Evolutionary conservation across 2,888 invertebrate species (phyloP).

Genomic region (Dicyrtomina minuta): DNA sequence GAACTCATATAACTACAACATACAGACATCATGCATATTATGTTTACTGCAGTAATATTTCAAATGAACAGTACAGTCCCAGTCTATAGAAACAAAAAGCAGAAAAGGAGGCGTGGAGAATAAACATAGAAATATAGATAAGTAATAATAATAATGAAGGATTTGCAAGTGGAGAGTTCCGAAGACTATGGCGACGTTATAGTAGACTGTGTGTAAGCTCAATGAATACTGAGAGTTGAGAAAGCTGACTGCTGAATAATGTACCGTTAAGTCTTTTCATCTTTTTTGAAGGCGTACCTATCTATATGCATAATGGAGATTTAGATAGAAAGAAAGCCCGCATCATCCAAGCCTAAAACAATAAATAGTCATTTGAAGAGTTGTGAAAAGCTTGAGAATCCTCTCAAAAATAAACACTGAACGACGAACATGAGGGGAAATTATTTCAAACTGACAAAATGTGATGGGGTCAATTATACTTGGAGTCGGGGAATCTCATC

Average conservation of each 20-base stretch:
- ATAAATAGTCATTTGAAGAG: constrained; percentile 30
- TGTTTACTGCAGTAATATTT: too few species aligned
- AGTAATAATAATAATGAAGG: constrained; percentile 5
- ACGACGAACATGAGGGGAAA: constrained; percentile 13
- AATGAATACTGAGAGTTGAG: background rate
- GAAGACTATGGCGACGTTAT: background rate
- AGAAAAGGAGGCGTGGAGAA: background rate
- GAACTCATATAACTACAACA: too few species aligned
- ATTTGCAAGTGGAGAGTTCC: background rate
- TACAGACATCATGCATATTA: too few species aligned
- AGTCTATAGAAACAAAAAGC: background rate
- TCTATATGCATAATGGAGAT: too few species aligned
- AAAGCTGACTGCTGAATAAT: background rate
- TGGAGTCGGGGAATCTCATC: constrained; percentile 12
- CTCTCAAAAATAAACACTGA: constrained; percentile 37
- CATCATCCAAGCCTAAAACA: constrained; percentile 25
- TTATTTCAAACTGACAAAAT: constrained; percentile 40
- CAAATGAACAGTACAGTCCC: too few species aligned
- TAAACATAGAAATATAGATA: background rate
- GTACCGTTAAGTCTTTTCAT: constrained; percentile 13
- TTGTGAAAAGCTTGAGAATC: constrained; percentile 26
- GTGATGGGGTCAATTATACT: constrained; percentile 42
- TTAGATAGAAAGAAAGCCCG: constrained; percentile 18
- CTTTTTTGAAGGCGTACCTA: too few species aligned
- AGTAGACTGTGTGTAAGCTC: too few species aligned